phyloP scores from a whole-genome alignment of 2,888 invertebrate genomes.

The Andrena bucephala region DNA sequence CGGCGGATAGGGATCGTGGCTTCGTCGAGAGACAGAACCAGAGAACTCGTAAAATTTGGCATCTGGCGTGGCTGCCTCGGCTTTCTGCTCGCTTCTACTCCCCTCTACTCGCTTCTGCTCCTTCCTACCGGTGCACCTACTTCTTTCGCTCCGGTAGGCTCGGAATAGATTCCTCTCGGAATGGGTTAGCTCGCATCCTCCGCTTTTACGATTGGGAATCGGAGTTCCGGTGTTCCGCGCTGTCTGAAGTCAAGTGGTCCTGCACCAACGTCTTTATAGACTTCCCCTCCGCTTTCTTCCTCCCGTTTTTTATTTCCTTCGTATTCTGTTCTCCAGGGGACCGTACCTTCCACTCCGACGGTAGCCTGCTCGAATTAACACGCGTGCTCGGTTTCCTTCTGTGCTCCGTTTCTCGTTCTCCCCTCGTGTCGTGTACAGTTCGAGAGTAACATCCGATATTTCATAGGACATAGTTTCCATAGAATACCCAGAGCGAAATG shows the following conservation, averaged over 20 bases:
- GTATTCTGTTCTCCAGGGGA: not conserved
- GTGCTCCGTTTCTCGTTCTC: not conserved
- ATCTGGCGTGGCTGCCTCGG: conserved; percentile 63
- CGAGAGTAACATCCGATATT: not conserved
- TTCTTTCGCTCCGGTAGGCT: conserved; percentile 68
- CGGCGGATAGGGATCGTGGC: conserved; percentile 37
- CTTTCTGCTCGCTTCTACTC: conserved; percentile 26
- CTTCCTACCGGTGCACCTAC: conserved; percentile 34
- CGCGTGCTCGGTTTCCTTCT: not conserved
- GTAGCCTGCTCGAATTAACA: conserved; percentile 35
- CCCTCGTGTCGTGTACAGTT: not conserved
- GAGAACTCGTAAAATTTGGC: conserved; percentile 75
- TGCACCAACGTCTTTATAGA: conserved; percentile 76
- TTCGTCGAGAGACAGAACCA: conserved; percentile 43
- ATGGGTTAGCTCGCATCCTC: conserved; percentile 59
- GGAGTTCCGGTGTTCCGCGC: conserved; percentile 76
- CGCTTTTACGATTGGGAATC: conserved; percentile 69
- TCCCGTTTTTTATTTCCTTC: conserved; percentile 20
- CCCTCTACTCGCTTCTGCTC: conserved; percentile 26
- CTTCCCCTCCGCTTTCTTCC: conserved; percentile 50
- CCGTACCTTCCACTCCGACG: not conserved
- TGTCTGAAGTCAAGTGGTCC: conserved; percentile 78
- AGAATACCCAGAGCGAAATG: not conserved
- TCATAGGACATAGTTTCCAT: not conserved
- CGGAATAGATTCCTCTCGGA: conserved; percentile 72